Base-by-base conservation (phyloP, 2,113 vertebrate genomes). In the Danionella cerebrum region DNA sequence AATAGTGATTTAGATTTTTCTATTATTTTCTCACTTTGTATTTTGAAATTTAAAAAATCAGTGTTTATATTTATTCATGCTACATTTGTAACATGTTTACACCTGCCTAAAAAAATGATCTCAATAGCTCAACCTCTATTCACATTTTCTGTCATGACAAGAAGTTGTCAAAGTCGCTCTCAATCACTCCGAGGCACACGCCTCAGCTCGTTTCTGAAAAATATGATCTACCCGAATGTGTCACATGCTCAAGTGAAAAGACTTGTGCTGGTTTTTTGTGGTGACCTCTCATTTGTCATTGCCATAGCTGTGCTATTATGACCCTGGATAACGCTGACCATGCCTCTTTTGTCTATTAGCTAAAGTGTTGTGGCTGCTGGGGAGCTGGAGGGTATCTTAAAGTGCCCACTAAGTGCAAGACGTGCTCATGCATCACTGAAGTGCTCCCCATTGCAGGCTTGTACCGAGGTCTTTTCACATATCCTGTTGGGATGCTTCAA, bases 291-390 rank as follows among this genome's bases (percentile, higher is more conserved):
- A 85, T 86, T 83, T 84, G 85, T 88, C 84, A 85, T 74, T 78
- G 78, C 76, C 81, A 80, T 77, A 84, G 78, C 81, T 80, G 81
- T 79, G 79, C 83, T 76, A 79, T 85, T 84, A 70, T 62, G 25
- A 79, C 79, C 82, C 83, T 76, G 66, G 75, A 82, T 86, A 86
- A 84, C 74, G 85, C 84, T 87, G 86, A 87, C 84, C 82, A 75
- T 72, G 81, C 69, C 79, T 81, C 79, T 81, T 48, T 83, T 82
- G 82, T 86, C 80, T 84, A 84, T 86, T 85, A 86, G 79, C 80
- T 80, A 85, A 86, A 86, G 85, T 85, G 83, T 83, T 82, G 77
- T 72, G 75, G 76, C 65, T 74, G 75, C 71, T 74, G 13, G 72
- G 67, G 70, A 71, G 73, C 78, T 79, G 66, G 77, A 63, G 50